phyloP scores from a whole-genome alignment of 2,888 invertebrate species.

The Ectropis crepuscularia region DNA sequence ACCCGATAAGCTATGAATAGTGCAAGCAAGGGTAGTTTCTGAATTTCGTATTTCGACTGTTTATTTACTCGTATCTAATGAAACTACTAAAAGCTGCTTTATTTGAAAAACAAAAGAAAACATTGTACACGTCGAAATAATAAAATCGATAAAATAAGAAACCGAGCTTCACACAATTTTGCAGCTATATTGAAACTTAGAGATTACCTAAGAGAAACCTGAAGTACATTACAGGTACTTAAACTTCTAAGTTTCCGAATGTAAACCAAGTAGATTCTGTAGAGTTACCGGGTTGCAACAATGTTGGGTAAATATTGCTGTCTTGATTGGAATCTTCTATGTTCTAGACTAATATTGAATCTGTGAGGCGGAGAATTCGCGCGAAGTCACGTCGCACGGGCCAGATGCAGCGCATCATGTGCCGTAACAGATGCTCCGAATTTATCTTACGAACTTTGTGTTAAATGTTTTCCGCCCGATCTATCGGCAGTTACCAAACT shows the following conservation, averaged over 20 bases:
- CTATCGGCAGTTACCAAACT: slow-evolving; percentile 7
- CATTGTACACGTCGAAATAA: too few relatives aligned
- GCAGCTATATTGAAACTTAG: too few relatives aligned
- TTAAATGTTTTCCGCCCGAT: slow-evolving; percentile 11
- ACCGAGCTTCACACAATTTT: too few relatives aligned
- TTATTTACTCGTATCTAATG: too few relatives aligned
- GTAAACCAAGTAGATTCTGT: slow-evolving; percentile 14
- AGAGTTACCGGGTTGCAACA: slow-evolving; percentile 6
- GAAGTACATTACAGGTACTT: too few relatives aligned
- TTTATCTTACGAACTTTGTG: slow-evolving; percentile 28
- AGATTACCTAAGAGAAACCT: too few relatives aligned
- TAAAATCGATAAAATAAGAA: too few relatives aligned
- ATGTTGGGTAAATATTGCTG: slow-evolving; percentile 16
- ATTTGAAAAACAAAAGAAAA: too few relatives aligned
- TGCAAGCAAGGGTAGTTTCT: too few relatives aligned
- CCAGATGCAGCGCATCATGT: slow-evolving; percentile 26
- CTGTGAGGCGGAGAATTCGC: not conserved
- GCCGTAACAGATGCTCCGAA: slow-evolving; percentile 22
- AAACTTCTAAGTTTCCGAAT: slow-evolving; percentile 14
- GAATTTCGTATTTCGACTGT: too few relatives aligned
- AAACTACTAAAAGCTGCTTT: too few relatives aligned
- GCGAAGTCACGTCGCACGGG: slow-evolving; percentile 19
- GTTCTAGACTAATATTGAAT: slow-evolving; percentile 3
- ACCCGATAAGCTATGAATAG: too few relatives aligned
- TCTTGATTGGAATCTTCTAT: slow-evolving; percentile 20